These are phyloP conservation scores for Fregetta grallaria DNA, from an alignment of 2,113 vertebrate genomes.

Conservation along the genomic window DNA sequence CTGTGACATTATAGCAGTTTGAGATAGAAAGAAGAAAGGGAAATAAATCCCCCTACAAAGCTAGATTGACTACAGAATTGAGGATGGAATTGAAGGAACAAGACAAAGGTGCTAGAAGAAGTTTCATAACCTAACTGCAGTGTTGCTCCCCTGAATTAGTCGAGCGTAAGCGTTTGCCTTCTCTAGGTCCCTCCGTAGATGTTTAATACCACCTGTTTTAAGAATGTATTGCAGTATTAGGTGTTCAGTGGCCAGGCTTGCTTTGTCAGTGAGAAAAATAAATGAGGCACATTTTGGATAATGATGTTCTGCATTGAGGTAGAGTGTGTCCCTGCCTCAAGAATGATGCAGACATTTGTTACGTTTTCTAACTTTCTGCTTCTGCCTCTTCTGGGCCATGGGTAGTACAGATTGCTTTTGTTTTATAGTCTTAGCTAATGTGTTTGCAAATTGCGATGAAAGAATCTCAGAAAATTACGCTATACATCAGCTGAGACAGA, in stretches of 20 bases:
- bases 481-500: constrained; percentile 62
- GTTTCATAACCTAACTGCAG: not conserved
- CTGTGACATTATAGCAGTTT: not conserved
- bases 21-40: not conserved
- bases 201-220: not conserved
- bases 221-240: not conserved
- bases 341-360: constrained; percentile 53
- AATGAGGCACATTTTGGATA: constrained; percentile 10
- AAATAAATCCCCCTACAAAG: not conserved
- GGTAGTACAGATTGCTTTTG: constrained; percentile 64
- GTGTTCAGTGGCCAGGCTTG: not conserved
- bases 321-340: not conserved
- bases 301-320: constrained; percentile 2
- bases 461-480: constrained; percentile 66
- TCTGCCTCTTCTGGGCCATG: constrained; percentile 22
- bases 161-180: not conserved
- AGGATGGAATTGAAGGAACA: not conserved
- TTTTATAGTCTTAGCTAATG: constrained; percentile 72
- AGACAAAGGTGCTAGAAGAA: not conserved
- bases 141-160: not conserved
- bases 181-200: not conserved
- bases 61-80: not conserved
- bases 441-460: constrained; percentile 67
- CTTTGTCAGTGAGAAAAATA: constrained; percentile 3
- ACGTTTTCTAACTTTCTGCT: constrained; percentile 49